Evolutionary conservation across 2,113 vertebrate genomes (phyloP), one percentile per base, ranked within the genome.

Genomic region (Mixornis gularis): DNA sequence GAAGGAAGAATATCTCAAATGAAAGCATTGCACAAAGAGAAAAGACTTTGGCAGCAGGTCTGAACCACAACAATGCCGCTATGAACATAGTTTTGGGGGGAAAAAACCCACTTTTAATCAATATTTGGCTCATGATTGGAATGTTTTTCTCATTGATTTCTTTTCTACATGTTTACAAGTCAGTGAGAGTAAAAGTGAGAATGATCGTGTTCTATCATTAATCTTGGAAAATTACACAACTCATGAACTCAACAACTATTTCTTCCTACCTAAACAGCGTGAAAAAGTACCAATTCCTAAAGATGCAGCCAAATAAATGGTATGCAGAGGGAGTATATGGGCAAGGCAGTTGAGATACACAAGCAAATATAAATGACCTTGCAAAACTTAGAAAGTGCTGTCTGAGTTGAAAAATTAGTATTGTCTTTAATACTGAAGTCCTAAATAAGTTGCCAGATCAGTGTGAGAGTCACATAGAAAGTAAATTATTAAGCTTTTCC

Each of bases 401-500:
- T 59, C 30, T 34, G 18, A 73, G 29, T 41, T 90, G 59, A 94
- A 91, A 93, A 89, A 78, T 41, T 16, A 52, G 12, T 29, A 18
- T 4, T 65, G 16, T 51, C 55, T 51, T 71, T 87, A 70, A 66
- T 16, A 83, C 2, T 55, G 44, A 53, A n/a, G 80, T 60, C 0
- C 2, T 70, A 93, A 44, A 21, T 40, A 44, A 22, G 29, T 69
- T 80, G 58, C 13, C 77, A 89, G 27, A 59, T 79, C 46, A 53
- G 14, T 41, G 38, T 65, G 26, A 85, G 43, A 38, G 55, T 55
- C 79, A 24, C 9, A 16, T 3, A 76, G 60, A 92, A 92, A 92
- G 77, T 69, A 88, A 91, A 93, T 77, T 2, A 91, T 84, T 85
- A 90, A 95, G 51, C 22, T 91, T 79, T 53, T 86, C 58, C 43